phyloP scores from a whole-genome alignment of 2,888 invertebrate genomes.

The Eristalinus sepulchralis region DNA sequence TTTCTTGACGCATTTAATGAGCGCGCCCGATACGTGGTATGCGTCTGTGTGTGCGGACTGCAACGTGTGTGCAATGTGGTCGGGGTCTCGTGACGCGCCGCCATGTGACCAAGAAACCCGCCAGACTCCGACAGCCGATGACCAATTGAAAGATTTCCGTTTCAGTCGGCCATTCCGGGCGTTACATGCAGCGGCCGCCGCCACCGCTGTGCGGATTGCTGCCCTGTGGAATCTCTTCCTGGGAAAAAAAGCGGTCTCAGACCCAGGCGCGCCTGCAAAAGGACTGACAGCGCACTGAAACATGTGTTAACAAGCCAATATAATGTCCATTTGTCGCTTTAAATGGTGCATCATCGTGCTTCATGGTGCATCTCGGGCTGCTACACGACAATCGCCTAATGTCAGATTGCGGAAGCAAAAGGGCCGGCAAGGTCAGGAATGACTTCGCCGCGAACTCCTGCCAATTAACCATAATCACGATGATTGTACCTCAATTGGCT shows the following conservation, averaged over 20 bases:
- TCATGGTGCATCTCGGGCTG: conserved; percentile 23
- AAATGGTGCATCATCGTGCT: conserved; percentile 42
- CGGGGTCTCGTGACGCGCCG: conserved; percentile 15
- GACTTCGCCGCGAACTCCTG: conserved; percentile 11
- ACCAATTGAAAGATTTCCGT: conserved; percentile 64
- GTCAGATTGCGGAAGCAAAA: conserved; percentile 41
- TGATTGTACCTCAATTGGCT: conserved; percentile 41
- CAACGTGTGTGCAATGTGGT: conserved; percentile 33
- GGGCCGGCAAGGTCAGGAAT: conserved; percentile 49
- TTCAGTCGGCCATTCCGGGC: conserved; percentile 62
- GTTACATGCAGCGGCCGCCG: conserved; percentile 40
- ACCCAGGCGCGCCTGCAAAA: conserved; percentile 1
- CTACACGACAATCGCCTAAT: conserved; percentile 23
- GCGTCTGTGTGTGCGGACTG: conserved; percentile 8
- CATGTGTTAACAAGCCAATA: conserved; percentile 59
- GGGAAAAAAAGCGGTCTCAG: conserved; percentile 32
- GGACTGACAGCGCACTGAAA: conserved; percentile 5
- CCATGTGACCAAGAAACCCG: conserved; percentile 52
- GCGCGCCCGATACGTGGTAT: conserved; percentile 48
- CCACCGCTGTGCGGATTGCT: not conserved
- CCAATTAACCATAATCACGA: conserved; percentile 56
- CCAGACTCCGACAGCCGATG: conserved; percentile 3
- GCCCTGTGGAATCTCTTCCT: conserved; percentile 37
- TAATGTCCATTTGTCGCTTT: conserved; percentile 56
- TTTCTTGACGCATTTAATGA: conserved; percentile 62